Conservation (phyloP, 1,140 invertebrate species). For the Pseudachorutes palmiensis region DNA sequence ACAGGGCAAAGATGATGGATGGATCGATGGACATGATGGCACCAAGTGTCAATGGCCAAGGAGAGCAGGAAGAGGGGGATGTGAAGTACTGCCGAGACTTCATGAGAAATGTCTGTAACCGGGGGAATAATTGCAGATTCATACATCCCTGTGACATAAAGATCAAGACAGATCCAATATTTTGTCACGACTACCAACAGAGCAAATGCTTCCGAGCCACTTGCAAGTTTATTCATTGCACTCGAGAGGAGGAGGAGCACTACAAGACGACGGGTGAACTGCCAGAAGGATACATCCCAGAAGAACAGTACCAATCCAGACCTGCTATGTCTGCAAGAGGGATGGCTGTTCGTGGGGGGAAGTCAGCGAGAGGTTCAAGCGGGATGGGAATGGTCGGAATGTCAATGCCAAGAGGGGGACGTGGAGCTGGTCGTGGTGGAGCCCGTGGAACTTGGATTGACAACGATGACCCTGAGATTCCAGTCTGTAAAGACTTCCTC, state of each 20-base stretch:
- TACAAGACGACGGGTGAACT: constrained; percentile 60
- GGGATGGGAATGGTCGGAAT: constrained; percentile 4
- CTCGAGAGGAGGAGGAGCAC: constrained; percentile 65
- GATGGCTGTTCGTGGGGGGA: not conserved
- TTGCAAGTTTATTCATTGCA: constrained; percentile 69
- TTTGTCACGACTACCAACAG: constrained; percentile 80
- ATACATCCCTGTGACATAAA: constrained; percentile 49
- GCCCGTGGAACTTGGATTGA: not conserved
- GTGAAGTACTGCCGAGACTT: constrained; percentile 53
- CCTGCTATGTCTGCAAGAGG: no score
- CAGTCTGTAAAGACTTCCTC: constrained; percentile 66
- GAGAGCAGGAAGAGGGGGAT: constrained; percentile 17
- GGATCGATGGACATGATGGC: not conserved
- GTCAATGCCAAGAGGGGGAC: not conserved
- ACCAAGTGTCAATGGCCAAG: constrained; percentile 5
- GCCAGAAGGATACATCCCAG: constrained; percentile 46
- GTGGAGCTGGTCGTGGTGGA: constrained; percentile 15
- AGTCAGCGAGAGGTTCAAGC: no score
- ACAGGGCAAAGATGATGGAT: not conserved
- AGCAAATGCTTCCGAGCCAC: constrained; percentile 55
- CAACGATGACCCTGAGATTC: constrained; percentile 44
- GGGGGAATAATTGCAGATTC: constrained; percentile 69
- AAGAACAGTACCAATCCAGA: no score
- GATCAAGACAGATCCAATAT: constrained; percentile 50
- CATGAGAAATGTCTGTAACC: constrained; percentile 57